phyloP scores from a whole-genome alignment of 1,140 invertebrate species.

The Stegodyphus dumicola region DNA sequence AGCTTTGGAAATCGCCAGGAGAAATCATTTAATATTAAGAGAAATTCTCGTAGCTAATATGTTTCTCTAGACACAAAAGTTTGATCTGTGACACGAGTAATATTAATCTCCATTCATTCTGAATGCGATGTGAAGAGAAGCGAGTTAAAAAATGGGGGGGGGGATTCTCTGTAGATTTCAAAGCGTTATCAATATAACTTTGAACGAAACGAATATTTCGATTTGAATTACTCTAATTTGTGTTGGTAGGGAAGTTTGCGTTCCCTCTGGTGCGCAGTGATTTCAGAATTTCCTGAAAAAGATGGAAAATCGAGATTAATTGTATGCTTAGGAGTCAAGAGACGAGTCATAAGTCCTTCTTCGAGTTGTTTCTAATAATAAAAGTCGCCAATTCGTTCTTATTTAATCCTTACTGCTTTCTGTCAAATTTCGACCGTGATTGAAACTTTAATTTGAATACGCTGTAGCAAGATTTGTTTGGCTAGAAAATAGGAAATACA shows the following conservation, averaged over 20 bases:
- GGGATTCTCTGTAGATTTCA: slow-evolving; percentile 19
- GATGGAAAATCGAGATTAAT: slow-evolving; percentile 50
- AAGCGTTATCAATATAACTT: slow-evolving; percentile 51
- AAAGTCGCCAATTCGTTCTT: background rate
- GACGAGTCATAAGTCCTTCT: background rate
- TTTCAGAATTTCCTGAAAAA: background rate
- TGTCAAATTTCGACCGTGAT: slow-evolving; percentile 21
- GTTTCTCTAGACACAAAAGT: slow-evolving; percentile 38
- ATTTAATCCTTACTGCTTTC: slow-evolving; percentile 32
- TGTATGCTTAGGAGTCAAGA: slow-evolving; percentile 27
- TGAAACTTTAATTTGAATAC: slow-evolving; percentile 39
- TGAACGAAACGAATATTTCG: slow-evolving; percentile 27
- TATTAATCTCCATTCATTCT: slow-evolving; percentile 52
- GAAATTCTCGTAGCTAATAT: slow-evolving; percentile 52
- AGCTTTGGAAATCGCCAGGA: slow-evolving; percentile 55
- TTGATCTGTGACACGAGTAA: slow-evolving; percentile 46
- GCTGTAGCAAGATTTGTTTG: slow-evolving; percentile 12
- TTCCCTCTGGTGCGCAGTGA: slow-evolving; percentile 20
- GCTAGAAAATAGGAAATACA: no score
- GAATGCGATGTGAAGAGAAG: background rate
- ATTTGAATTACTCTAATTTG: slow-evolving; percentile 56
- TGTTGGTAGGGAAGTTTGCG: slow-evolving; percentile 15
- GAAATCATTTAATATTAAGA: slow-evolving; percentile 60
- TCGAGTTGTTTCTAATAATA: slow-evolving; percentile 1
- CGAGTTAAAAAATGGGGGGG: slow-evolving; percentile 10